Percentiles rank a stretch among this genome's conserved stretches.
phyloP scores from a whole-genome alignment of 1,140 invertebrate genomes.

The Drosophila albomicans region DNA sequence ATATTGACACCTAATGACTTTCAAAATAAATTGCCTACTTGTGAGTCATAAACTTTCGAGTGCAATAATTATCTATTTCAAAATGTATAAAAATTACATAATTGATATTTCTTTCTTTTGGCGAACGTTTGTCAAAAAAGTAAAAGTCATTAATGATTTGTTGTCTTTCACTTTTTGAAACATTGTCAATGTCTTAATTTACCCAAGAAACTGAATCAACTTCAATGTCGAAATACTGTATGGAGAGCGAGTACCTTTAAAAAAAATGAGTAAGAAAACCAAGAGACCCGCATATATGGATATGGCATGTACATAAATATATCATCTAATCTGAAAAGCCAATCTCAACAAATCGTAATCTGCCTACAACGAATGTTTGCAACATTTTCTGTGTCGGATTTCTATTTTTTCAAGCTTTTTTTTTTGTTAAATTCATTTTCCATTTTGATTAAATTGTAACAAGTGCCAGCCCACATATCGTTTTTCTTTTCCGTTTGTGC shows the following conservation, averaged over 20 bases:
- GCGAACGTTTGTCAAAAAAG: constrained; percentile 1
- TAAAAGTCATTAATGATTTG: constrained; percentile 21
- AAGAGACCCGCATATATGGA: not conserved
- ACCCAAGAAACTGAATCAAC: constrained; percentile 3
- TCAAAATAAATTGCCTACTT: not conserved
- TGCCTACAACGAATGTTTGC: constrained; percentile 12
- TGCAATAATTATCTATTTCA: not conserved
- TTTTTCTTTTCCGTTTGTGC: constrained; percentile 51
- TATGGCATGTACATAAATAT: not conserved
- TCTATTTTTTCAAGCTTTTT: constrained; percentile 12
- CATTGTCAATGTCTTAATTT: constrained; percentile 22
- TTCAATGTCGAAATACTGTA: not conserved
- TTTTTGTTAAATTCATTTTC: constrained; percentile 40
- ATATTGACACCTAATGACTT: not conserved
- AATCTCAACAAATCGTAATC: constrained; percentile 53
- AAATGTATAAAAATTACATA: not conserved
- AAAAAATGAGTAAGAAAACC: not conserved
- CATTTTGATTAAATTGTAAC: constrained; percentile 81
- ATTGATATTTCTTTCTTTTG: not conserved
- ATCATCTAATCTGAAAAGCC: constrained; percentile 23
- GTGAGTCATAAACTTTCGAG: constrained; percentile 1
- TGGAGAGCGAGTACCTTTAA: constrained; percentile 5
- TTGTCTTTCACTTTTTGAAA: constrained; percentile 33
- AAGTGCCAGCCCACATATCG: constrained; percentile 78
- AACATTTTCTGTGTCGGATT: constrained; percentile 10